phyloP scores from a whole-genome alignment of 2,888 invertebrate species.

The Cybosia mesomella region DNA sequence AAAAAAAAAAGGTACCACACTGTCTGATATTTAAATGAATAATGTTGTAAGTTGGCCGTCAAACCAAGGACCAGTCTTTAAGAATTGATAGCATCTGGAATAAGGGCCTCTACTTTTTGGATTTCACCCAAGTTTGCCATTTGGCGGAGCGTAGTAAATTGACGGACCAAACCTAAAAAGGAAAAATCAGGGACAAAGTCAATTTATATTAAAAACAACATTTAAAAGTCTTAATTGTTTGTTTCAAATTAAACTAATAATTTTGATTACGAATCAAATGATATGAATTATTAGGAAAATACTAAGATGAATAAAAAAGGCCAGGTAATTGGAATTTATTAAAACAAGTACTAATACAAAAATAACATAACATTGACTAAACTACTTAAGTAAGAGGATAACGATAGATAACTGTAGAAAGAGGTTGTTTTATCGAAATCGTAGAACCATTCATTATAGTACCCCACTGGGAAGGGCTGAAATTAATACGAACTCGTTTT shows the following conservation, averaged over 20 bases:
- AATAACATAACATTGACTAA: neutral
- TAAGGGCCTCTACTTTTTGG: neutral
- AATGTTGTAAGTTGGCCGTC: too few relatives aligned
- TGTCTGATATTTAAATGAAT: neutral
- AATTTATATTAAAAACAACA: neutral
- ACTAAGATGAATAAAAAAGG: too few relatives aligned
- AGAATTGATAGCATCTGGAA: neutral
- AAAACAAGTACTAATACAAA: too few relatives aligned
- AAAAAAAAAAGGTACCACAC: neutral
- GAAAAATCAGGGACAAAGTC: neutral
- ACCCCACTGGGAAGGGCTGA: slow-evolving; percentile 55
- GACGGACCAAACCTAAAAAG: neutral
- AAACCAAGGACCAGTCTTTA: neutral
- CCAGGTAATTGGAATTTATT: too few relatives aligned
- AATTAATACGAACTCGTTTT: slow-evolving; percentile 60
- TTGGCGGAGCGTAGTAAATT: too few relatives aligned
- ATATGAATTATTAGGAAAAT: too few relatives aligned
- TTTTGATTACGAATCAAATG: neutral
- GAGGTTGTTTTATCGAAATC: slow-evolving; percentile 57
- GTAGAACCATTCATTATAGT: slow-evolving; percentile 62
- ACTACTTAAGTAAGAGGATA: slow-evolving; percentile 20
- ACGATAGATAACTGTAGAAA: slow-evolving; percentile 51
- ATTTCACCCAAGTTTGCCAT: neutral
- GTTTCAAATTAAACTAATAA: neutral
- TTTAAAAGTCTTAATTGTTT: too few relatives aligned